Evolutionary conservation across 2,888 invertebrate species (phyloP).

Genomic region (Caenorhabditis panamensis): DNA sequence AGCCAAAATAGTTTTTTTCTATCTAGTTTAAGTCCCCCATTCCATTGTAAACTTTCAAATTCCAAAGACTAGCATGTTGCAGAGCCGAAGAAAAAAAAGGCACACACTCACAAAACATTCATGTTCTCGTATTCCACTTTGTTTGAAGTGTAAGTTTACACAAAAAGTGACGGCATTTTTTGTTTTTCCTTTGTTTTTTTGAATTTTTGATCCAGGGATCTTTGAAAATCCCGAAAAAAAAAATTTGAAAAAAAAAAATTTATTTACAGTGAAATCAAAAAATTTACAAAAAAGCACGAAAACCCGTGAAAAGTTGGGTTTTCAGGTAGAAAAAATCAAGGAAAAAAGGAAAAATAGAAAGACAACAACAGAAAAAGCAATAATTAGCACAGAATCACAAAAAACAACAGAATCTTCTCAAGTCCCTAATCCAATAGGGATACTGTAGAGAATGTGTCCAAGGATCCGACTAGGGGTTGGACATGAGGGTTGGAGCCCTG

Average conservation of each 20-base stretch:
- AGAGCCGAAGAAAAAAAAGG: too few species aligned
- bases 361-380: not conserved
- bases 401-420: not conserved
- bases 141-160: not conserved
- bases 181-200: not conserved
- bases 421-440: constrained; percentile 37
- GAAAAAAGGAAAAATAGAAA: not conserved
- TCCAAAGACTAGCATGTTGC: not conserved
- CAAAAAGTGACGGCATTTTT: not conserved
- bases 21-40: too few species aligned
- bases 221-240: not conserved
- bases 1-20: not conserved
- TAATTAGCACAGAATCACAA: not conserved
- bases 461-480: constrained; percentile 36
- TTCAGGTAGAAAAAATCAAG: not conserved
- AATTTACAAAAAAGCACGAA: constrained; percentile 3
- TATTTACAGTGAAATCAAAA: not conserved
- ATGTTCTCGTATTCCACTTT: constrained; percentile 1
- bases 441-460: constrained; percentile 52
- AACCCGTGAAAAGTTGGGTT: constrained; percentile 8
- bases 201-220: not conserved
- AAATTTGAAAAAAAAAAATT: too few species aligned
- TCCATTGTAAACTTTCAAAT: not conserved
- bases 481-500: constrained; percentile 29
- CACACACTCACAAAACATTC: too few species aligned